Base-by-base conservation (phyloP, 2,888 invertebrate genomes). In the Pimpla rufipes region DNA sequence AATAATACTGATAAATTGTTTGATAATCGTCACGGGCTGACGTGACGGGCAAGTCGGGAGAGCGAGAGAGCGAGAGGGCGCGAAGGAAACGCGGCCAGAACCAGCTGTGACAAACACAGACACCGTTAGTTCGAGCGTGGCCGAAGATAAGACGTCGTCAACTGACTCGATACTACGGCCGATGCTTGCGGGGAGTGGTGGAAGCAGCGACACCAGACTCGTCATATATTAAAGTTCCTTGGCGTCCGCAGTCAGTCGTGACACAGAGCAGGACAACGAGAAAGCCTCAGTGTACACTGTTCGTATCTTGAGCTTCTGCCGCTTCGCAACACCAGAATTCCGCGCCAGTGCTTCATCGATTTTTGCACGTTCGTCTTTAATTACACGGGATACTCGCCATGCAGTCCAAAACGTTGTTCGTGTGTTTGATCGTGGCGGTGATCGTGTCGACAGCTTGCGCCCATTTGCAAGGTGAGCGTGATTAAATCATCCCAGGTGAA, bases 371-470 rank as follows among this genome's bases (percentile, higher is more conserved):
- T 47, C 42, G 50, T n/a, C n/a, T 50, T 10, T 29, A 4, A 11
- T 45, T 1, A 64, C 16, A n/a, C n/a, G n/a, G n/a, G 1, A 13
- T 23, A 21, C 47, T 13, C 52, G 62, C 13, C 7, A 71, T 79
- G 78, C 18, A 64, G 21, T 64, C 52, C 13, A 52, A 71, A 71
- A 64, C 64, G 40, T 16, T 79, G n/a, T 66, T 71, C 8, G 13
- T 66, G 52, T 45, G 42, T 42, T 13, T 79, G 55, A 55, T 64
- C 29, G 18, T 55, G 8, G 71, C n/a, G 11, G 13, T 18, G 11
- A 23, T 71, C 64, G 64, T 66, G 10, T 64, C 78, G 35, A 52
- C 18, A 37, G 64, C 62, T 21, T 5, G 45, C 29, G 40, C 64
- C 18, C 29, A 5, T 8, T 1, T 47, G 29, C 5, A 13, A 13